Evolutionary conservation across 2,797 vertebrate genomes (phyloP).

Genomic region (Anabacerthia variegaticeps): DNA sequence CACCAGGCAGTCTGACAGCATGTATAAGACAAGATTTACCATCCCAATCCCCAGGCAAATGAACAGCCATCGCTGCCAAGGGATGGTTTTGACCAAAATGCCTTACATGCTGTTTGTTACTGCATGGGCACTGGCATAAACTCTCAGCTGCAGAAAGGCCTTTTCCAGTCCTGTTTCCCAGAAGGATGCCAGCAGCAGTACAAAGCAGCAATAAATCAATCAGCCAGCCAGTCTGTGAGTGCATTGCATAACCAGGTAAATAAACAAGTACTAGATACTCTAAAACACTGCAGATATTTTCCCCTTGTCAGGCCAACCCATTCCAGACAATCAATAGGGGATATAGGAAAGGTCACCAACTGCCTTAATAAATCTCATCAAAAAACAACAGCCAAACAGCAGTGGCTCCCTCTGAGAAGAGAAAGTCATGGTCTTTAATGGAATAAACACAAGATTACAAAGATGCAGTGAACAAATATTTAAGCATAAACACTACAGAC

Average conservation of each 20-base stretch:
- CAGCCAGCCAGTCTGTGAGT: slow-evolving; percentile 1
- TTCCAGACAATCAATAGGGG: slow-evolving; percentile 8
- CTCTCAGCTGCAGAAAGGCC: not conserved
- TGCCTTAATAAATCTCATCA: slow-evolving; percentile 1
- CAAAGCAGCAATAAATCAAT: slow-evolving; percentile 52
- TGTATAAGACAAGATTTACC: not conserved
- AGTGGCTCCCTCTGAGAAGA: not conserved
- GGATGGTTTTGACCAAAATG: not conserved
- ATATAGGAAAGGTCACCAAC: slow-evolving; percentile 5
- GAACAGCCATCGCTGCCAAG: not conserved
- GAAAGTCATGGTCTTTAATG: not conserved
- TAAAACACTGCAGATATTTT: slow-evolving; percentile 31
- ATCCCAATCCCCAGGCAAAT: not conserved
- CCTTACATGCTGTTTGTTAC: not conserved
- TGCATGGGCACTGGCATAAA: not conserved
- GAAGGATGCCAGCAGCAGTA: not conserved
- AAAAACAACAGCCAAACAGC: not conserved
- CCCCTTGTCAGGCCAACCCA: not conserved
- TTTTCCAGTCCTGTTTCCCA: slow-evolving; percentile 2
- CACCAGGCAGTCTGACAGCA: not conserved
- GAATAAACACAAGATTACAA: not conserved
- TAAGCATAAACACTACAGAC: not conserved
- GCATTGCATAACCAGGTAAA: slow-evolving; percentile 27
- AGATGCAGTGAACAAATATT: not conserved
- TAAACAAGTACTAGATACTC: slow-evolving; percentile 16